These are phyloP conservation scores for Caenorhabditis sp. DNA, from an alignment of 2,888 invertebrate genomes.

Conservation along the genomic window DNA sequence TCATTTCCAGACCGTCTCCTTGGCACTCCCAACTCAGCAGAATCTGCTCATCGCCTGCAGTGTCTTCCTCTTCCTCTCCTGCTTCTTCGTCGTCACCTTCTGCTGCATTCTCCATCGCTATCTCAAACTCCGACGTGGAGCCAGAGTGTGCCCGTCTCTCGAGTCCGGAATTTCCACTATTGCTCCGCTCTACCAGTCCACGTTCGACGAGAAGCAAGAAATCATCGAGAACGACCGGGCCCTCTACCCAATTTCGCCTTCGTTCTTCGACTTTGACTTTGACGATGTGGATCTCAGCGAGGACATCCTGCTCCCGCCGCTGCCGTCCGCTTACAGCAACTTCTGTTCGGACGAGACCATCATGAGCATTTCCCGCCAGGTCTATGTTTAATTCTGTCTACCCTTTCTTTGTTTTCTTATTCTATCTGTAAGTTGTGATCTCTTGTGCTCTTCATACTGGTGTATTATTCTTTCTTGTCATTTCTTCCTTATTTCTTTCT, in stretches of 20 bases:
- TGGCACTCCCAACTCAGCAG: not conserved
- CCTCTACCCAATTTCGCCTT: constrained; percentile 23
- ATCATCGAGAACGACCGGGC: not conserved
- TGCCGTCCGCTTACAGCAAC: constrained; percentile 14
- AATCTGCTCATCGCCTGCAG: not conserved
- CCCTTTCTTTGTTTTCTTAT: too few species aligned
- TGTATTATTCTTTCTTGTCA: not conserved
- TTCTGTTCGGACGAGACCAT: not conserved
- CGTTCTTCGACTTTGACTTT: constrained; percentile 13
- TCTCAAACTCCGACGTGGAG: constrained; percentile 2
- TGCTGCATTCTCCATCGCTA: not conserved
- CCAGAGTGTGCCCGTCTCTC: constrained; percentile 20
- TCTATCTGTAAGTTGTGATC: not conserved
- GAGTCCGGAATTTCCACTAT: constrained; percentile 36
- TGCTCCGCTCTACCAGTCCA: not conserved
- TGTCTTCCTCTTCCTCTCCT: not conserved
- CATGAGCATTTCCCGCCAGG: constrained; percentile 11
- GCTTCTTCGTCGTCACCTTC: constrained; percentile 2
- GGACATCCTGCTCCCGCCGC: constrained; percentile 9
- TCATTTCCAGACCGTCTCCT: constrained; percentile 13
- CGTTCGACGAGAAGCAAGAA: not conserved
- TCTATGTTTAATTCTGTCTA: constrained; percentile 15
- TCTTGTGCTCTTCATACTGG: not conserved
- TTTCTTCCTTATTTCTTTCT: not conserved
- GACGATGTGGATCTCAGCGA: constrained; percentile 3